A percentile compares a stretch with the other conserved stretches of the same genome.
Conservation (phyloP, 2,113 vertebrate species). For the Odocoileus hemionus region DNA sequence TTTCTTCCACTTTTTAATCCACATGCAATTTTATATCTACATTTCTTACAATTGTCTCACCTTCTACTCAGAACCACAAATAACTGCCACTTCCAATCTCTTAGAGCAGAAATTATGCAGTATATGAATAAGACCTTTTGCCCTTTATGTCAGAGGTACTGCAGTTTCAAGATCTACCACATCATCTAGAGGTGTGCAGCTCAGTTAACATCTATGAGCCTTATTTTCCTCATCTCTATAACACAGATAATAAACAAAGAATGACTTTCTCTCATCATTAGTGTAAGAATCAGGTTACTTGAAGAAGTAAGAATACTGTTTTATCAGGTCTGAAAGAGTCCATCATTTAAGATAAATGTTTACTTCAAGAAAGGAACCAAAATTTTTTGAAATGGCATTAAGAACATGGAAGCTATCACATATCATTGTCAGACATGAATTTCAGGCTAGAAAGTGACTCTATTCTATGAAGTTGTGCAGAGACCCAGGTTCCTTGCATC, state of each 20-base stretch:
- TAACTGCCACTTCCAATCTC: background rate
- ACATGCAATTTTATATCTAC: background rate
- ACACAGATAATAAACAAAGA: background rate
- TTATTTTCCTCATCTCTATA: background rate
- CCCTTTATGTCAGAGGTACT: background rate
- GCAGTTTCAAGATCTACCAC: background rate
- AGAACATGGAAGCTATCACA: background rate
- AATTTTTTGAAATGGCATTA: background rate
- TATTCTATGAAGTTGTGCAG: background rate
- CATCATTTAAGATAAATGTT: background rate
- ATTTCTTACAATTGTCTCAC: background rate
- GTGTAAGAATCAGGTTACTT: background rate
- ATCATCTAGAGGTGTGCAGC: background rate
- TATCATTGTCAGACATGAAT: background rate
- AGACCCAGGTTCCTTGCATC: background rate
- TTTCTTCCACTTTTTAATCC: background rate
- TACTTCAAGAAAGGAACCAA: background rate
- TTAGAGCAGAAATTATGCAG: background rate
- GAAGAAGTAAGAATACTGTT: background rate
- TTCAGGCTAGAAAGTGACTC: background rate
- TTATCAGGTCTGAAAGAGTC: background rate
- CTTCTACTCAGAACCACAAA: background rate
- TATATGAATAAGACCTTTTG: background rate
- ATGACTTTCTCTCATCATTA: background rate
- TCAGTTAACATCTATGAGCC: background rate